Percentiles rank a stretch among this genome's conserved stretches.
Conservation (phyloP, 2,797 vertebrate genomes). For the Pangasius mekongensis region DNA sequence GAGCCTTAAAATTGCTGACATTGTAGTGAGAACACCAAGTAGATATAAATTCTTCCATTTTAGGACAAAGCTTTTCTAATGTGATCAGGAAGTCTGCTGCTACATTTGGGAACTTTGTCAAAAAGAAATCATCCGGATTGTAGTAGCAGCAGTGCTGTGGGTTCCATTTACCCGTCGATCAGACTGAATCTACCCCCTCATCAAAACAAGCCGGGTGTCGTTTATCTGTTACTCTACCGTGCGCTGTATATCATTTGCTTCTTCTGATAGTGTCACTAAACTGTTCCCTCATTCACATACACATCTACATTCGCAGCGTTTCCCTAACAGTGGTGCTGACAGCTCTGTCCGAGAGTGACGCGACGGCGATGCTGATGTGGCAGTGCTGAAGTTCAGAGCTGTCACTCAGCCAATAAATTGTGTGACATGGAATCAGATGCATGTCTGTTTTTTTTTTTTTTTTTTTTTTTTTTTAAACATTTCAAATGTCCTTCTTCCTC, state of each 20-base stretch:
- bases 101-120: neutral
- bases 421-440: neutral
- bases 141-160: neutral
- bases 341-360: neutral
- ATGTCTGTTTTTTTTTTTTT: neutral
- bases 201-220: slow-evolving; percentile 1
- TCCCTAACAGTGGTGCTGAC: slow-evolving; percentile 2
- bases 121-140: neutral
- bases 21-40: neutral
- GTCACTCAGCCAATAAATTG: neutral
- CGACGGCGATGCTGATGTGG: neutral
- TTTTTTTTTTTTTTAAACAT: slow-evolving; percentile 36
- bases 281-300: neutral
- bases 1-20: neutral
- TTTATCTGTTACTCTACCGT: neutral
- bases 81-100: neutral
- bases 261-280: neutral
- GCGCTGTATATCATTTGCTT: neutral
- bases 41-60: neutral
- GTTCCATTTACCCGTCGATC: slow-evolving; percentile 19
- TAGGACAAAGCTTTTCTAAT: neutral
- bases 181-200: slow-evolving; percentile 13
- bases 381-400: slow-evolving; percentile 1
- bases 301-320: slow-evolving; percentile 8
- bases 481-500: slow-evolving; percentile 53